Evolutionary conservation across 30 jellyfish, hydroid and myxozoan genomes (phyloP).

Genomic region (Mastigias papua): DNA sequence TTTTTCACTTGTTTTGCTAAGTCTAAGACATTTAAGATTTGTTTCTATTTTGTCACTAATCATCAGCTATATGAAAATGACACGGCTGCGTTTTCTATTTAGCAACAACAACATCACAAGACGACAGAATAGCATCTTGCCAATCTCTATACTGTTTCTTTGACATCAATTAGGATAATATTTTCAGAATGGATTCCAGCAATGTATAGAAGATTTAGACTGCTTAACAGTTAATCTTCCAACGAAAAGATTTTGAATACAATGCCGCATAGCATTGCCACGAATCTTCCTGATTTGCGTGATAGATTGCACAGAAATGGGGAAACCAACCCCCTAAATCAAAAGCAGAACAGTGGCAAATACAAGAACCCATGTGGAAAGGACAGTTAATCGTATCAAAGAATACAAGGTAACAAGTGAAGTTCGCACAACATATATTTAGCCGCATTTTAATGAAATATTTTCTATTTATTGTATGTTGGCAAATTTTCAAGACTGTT

Average conservation of each 20-base stretch:
- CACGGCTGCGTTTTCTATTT: neutral
- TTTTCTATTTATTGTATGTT: neutral
- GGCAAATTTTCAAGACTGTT: constrained; percentile 1
- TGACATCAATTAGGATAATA: neutral
- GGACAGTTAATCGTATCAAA: constrained; percentile 2
- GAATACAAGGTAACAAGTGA: neutral
- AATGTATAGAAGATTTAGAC: neutral
- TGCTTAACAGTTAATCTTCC: neutral
- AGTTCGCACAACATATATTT: neutral
- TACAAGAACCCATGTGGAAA: constrained; percentile 22
- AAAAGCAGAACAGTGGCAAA: constrained; percentile 2
- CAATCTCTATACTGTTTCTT: neutral
- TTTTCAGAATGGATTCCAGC: constrained; percentile 12
- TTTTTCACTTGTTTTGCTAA: neutral
- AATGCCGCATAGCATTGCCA: constrained; percentile 16
- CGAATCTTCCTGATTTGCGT: neutral
- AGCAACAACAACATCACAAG: neutral
- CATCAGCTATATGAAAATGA: constrained; percentile 6
- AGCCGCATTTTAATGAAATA: neutral
- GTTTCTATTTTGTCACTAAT: neutral
- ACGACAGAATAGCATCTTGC: neutral
- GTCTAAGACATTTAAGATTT: neutral
- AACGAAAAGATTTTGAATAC: constrained; percentile 1
- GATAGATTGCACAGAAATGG: constrained; percentile 38
- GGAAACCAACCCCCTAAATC: neutral